A percentile compares a stretch with the other conserved stretches of the same genome.
Conservation (phyloP, 2,113 vertebrate species). For the Aptenodytes patagonicus region DNA sequence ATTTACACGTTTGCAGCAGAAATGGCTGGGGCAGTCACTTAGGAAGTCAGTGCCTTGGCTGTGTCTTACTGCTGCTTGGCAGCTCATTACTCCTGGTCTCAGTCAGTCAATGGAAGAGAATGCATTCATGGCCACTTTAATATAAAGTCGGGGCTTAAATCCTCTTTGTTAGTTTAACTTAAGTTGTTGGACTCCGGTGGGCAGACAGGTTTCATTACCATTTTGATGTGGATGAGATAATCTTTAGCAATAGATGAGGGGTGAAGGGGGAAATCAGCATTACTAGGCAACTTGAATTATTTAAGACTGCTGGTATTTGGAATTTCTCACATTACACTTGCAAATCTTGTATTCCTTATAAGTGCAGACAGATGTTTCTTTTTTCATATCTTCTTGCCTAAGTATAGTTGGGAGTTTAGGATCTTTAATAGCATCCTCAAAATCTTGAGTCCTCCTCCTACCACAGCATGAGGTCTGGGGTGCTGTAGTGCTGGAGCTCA, state of each 20-base stretch:
- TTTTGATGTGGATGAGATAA: neutral
- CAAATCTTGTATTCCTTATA: neutral
- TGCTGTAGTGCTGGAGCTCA: neutral
- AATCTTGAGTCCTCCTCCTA: neutral
- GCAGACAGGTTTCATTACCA: neutral
- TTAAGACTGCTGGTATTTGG: neutral
- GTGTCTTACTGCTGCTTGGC: neutral
- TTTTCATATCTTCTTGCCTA: neutral
- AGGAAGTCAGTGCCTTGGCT: neutral
- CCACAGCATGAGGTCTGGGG: neutral
- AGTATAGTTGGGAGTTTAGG: neutral
- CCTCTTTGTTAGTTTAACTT: neutral
- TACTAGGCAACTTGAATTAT: neutral
- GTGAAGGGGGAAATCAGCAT: neutral
- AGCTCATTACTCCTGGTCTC: neutral
- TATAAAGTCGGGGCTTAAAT: neutral
- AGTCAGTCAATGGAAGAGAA: neutral
- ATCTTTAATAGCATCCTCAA: neutral
- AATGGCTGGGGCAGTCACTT: neutral
- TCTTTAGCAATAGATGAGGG: neutral
- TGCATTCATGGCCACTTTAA: neutral
- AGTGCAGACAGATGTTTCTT: neutral
- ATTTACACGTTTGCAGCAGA: neutral
- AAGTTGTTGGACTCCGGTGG: neutral
- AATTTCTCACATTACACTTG: constrained; percentile 1